These are phyloP conservation scores for Helicoverpa armigera DNA, from an alignment of 1,140 invertebrate species.

Conservation along the genomic window DNA sequence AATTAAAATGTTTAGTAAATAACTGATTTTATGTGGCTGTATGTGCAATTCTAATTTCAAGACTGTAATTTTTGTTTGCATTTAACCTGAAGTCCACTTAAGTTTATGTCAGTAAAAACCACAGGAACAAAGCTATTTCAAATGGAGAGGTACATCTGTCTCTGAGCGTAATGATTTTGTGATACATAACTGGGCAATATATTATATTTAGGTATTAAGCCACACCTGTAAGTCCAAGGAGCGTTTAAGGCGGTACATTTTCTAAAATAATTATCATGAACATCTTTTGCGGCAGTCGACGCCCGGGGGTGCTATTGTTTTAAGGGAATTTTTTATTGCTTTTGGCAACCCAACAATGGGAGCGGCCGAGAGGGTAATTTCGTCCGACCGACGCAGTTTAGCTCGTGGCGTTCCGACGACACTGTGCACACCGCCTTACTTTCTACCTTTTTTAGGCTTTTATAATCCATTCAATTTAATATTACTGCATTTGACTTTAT, in stretches of 20 bases:
- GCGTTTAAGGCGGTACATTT: slow-evolving; percentile 75
- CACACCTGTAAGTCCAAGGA: slow-evolving; percentile 77
- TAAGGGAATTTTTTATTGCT: slow-evolving; percentile 83
- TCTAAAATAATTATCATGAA: slow-evolving; percentile 82
- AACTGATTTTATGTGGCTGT: no score
- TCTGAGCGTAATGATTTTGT: slow-evolving; percentile 51
- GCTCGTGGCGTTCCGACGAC: slow-evolving; percentile 60
- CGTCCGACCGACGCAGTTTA: slow-evolving; percentile 59
- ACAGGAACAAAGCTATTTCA: background rate
- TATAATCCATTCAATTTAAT: slow-evolving; percentile 50
- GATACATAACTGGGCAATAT: slow-evolving; percentile 56
- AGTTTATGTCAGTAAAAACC: background rate
- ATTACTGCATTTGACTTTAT: slow-evolving; percentile 41
- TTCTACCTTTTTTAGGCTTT: slow-evolving; percentile 52
- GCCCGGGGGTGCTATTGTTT: slow-evolving; percentile 84
- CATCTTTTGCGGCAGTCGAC: slow-evolving; percentile 72
- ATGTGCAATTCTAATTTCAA: no score
- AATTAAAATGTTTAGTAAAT: background rate
- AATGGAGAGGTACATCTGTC: slow-evolving; percentile 53
- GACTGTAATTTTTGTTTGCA: no score
- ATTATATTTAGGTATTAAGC: slow-evolving; percentile 50
- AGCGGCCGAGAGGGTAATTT: slow-evolving; percentile 70
- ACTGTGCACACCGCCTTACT: slow-evolving; percentile 54
- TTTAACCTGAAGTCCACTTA: no score
- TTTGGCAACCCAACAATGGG: slow-evolving; percentile 82